phyloP scores from a whole-genome alignment of 2,888 invertebrate genomes.

The Helicoverpa assulta region DNA sequence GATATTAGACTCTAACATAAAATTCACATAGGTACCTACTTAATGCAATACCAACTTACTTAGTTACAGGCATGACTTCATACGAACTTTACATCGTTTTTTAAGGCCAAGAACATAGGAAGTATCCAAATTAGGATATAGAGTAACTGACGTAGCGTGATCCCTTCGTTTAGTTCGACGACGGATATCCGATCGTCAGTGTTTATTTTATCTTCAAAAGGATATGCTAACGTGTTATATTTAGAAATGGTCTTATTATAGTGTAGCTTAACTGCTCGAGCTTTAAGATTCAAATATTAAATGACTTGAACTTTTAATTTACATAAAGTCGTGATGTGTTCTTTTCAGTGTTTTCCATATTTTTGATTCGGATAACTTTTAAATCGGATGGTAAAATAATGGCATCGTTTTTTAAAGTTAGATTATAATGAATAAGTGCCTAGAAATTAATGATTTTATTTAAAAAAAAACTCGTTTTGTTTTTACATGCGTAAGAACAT shows the following conservation, averaged over 20 bases:
- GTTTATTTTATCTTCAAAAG: constrained; percentile 54
- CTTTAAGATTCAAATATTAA: background rate
- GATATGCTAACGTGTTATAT: constrained; percentile 50
- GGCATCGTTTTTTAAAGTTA: no score
- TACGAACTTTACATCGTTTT: background rate
- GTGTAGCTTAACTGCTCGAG: constrained; percentile 1
- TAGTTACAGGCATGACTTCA: background rate
- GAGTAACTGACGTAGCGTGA: constrained; percentile 21
- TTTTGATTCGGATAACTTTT: no score
- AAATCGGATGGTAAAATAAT: no score
- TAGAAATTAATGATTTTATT: no score
- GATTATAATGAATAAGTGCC: no score
- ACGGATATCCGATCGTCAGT: constrained; percentile 51
- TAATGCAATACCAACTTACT: background rate
- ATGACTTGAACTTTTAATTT: background rate
- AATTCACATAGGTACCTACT: no score
- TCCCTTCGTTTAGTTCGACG: constrained; percentile 12
- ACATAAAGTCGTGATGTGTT: background rate
- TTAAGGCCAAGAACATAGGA: constrained; percentile 6
- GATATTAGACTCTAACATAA: no score
- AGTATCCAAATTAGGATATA: constrained; percentile 33
- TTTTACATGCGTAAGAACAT: background rate
- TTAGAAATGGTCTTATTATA: constrained; percentile 32
- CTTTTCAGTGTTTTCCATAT: no score
- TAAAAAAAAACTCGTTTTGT: no score